Conservation (phyloP, 2,888 invertebrate species). For the Dinocampus coccinellae region DNA sequence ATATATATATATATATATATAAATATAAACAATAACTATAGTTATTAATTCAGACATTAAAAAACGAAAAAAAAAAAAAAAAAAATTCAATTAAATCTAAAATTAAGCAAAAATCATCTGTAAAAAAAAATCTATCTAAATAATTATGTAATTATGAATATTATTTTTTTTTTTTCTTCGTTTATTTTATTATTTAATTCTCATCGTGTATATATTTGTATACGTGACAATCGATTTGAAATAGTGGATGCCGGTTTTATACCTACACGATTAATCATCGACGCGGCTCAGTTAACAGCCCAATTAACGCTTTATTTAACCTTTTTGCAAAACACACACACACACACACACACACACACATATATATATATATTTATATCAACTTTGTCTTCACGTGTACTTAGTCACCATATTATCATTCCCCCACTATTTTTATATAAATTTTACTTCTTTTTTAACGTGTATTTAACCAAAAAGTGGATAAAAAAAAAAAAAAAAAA, state of each 20-base stretch:
- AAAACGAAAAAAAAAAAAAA: too few species aligned
- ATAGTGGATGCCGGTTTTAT: constrained; percentile 28
- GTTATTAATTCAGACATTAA: too few species aligned
- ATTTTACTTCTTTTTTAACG: background rate
- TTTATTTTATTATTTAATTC: too few species aligned
- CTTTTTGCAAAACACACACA: constrained; percentile 54
- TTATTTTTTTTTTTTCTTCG: too few species aligned
- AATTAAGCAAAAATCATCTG: too few species aligned
- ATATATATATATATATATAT: too few species aligned
- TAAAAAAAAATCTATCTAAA: too few species aligned
- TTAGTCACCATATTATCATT: constrained; percentile 38
- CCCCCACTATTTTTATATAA: constrained; percentile 14
- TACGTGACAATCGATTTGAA: background rate
- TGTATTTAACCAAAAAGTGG: background rate
- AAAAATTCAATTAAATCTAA: too few species aligned
- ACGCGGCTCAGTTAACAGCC: constrained; percentile 52
- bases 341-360: background rate
- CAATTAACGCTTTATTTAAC: constrained; percentile 59
- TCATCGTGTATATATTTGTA: too few species aligned
- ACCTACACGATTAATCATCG: constrained; percentile 59
- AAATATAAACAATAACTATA: too few species aligned
- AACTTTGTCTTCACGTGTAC: constrained; percentile 43
- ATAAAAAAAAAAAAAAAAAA: too few species aligned
- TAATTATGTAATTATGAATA: too few species aligned
- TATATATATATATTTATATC: background rate